phyloP scores from a whole-genome alignment of 2,113 vertebrate genomes.

The Cinclus cinclus region DNA sequence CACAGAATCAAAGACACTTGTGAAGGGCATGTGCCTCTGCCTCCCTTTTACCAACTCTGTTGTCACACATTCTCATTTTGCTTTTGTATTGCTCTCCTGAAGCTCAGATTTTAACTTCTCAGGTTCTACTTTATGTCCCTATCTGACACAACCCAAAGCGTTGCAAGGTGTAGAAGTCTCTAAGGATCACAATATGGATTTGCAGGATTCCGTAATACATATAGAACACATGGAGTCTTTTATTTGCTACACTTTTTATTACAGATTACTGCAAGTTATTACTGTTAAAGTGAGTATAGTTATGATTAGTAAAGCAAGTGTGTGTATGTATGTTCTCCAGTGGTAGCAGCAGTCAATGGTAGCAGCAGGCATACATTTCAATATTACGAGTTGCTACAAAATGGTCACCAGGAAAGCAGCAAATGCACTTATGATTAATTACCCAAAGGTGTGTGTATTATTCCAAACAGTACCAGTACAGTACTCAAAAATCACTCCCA shows the following conservation, averaged over 20 bases:
- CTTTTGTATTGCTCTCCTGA: background rate
- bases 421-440: background rate
- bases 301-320: background rate
- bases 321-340: background rate
- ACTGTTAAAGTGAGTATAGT: background rate
- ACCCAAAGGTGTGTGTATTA: background rate
- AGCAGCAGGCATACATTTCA: background rate
- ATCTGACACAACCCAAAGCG: background rate
- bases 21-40: background rate
- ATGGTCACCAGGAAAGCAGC: background rate
- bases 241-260: background rate
- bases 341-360: background rate
- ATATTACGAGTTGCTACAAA: background rate
- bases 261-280: background rate
- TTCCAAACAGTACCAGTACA: background rate
- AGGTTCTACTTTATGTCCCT: background rate
- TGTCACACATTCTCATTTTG: background rate
- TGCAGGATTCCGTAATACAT: rapidly evolving
- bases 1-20: background rate
- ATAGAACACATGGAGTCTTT: background rate
- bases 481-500: background rate
- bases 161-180: background rate
- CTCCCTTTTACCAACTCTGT: background rate
- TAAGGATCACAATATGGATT: background rate
- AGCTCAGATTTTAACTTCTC: background rate